Evolutionary conservation across 2,113 vertebrate genomes (phyloP).

Genomic region (Orthochromis malagaraziensis): DNA sequence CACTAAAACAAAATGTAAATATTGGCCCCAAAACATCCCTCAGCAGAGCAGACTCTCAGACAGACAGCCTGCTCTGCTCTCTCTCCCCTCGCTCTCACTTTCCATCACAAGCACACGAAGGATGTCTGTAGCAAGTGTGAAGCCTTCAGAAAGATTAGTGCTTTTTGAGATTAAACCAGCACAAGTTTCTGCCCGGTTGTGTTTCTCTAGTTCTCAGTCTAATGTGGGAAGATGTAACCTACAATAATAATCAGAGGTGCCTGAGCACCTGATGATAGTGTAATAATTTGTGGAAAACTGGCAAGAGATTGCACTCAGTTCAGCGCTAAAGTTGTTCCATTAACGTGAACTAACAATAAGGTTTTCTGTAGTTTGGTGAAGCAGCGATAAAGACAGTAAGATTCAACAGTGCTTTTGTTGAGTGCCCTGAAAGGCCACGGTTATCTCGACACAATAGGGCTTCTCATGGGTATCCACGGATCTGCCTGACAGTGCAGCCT

Average conservation of each 20-base stretch:
- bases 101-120: background rate
- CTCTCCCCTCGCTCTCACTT: background rate
- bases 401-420: background rate
- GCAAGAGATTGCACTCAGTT: background rate
- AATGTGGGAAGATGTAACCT: background rate
- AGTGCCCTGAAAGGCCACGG: background rate
- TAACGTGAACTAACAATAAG: background rate
- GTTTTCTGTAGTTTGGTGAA: background rate
- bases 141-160: background rate
- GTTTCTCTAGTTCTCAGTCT: background rate
- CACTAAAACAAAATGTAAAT: conserved; percentile 36
- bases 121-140: background rate
- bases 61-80: background rate
- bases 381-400: background rate
- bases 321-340: background rate
- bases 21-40: conserved; percentile 15
- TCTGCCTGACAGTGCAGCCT: conserved; percentile 4
- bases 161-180: background rate
- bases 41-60: background rate
- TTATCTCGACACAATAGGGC: conserved; percentile 19
- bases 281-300: background rate
- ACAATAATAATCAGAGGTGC: background rate
- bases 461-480: background rate
- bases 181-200: background rate
- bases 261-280: background rate